These are phyloP conservation scores for Lophotis ruficrista DNA, from an alignment of 2,113 vertebrate genomes.

Conservation along the genomic window DNA sequence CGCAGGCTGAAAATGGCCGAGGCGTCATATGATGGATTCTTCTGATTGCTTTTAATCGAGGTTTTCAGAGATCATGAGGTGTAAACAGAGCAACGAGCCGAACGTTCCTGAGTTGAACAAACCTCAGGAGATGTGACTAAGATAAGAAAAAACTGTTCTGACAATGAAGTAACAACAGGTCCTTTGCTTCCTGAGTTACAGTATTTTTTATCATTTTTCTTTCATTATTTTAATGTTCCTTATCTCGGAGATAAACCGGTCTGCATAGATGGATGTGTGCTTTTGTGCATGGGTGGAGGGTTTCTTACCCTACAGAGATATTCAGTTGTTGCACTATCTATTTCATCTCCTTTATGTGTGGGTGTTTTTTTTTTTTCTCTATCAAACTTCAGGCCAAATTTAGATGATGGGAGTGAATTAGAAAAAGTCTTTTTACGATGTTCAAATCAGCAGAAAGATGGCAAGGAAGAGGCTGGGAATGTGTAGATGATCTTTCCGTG, in stretches of 20 bases:
- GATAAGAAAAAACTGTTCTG: slow-evolving; percentile 36
- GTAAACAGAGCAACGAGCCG: background rate
- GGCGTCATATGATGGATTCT: slow-evolving; percentile 8
- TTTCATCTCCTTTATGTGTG: background rate
- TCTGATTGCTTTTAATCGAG: slow-evolving; percentile 51
- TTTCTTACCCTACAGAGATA: background rate
- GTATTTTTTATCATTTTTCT: background rate
- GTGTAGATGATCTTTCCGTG: background rate
- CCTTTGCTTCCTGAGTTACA: background rate
- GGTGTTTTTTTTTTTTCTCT: background rate
- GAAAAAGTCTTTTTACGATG: background rate
- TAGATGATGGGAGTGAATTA: background rate
- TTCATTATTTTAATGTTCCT: background rate
- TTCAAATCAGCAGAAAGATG: background rate
- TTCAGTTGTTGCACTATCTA: background rate
- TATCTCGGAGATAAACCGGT: background rate
- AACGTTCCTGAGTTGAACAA: background rate
- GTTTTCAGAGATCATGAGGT: slow-evolving; percentile 2
- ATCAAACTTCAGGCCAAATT: background rate
- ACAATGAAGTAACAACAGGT: slow-evolving; percentile 17
- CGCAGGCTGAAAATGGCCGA: background rate
- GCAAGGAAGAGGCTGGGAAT: background rate
- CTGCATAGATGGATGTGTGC: background rate
- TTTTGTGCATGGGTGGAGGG: background rate
- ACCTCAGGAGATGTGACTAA: slow-evolving; percentile 10